Conservation (phyloP, 2,113 vertebrate species). For the Eudyptes chrysolophus region DNA sequence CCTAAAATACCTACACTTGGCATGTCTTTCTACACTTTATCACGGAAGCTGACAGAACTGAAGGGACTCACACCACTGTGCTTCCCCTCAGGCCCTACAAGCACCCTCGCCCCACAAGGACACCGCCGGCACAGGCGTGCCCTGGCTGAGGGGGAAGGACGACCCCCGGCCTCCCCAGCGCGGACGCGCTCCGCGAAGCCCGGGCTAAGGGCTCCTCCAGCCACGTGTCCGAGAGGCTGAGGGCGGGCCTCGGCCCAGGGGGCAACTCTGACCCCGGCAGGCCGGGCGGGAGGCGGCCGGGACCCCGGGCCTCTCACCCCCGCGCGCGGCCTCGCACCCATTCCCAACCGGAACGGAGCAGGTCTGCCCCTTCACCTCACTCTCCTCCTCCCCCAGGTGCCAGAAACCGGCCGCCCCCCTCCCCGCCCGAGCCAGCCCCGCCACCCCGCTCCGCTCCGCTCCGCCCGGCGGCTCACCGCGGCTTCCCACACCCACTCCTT, state of each 20-base stretch:
- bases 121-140: background rate
- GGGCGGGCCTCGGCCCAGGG: background rate
- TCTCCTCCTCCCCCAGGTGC: accelerated
- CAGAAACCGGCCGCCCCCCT: background rate
- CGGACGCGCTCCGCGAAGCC: background rate
- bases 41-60: accelerated
- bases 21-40: accelerated
- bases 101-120: accelerated
- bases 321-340: background rate
- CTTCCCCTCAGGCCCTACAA: background rate
- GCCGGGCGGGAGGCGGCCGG: background rate
- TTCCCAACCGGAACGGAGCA: background rate
- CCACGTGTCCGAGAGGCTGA: accelerated
- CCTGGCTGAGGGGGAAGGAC: background rate
- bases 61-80: accelerated
- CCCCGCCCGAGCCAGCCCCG: accelerated
- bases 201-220: background rate
- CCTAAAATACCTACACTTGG: background rate
- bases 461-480: accelerated
- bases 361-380: accelerated
- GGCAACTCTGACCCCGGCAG: background rate
- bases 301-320: background rate
- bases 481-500: accelerated
- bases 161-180: too few relatives aligned
- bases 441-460: background rate